phyloP scores from a whole-genome alignment of 2,113 vertebrate species.

The Sturnus vulgaris region DNA sequence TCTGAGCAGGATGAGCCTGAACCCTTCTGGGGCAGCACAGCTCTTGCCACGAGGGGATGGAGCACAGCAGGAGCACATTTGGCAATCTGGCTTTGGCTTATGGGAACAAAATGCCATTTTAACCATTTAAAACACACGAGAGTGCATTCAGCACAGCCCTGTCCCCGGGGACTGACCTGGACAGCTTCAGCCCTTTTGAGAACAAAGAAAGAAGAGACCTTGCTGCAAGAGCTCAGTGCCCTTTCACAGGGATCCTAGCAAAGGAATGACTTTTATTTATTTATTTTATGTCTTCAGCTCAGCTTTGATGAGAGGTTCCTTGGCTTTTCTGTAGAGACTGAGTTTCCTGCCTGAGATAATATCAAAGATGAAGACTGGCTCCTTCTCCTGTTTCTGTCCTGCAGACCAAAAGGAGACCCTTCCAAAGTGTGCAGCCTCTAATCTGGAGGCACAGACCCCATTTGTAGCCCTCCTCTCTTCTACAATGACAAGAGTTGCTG shows the following conservation, averaged over 20 bases:
- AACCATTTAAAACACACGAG: background rate
- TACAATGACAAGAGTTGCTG: background rate
- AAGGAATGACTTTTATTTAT: conserved; percentile 27
- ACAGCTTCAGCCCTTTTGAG: background rate
- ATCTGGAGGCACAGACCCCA: background rate
- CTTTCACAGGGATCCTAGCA: conserved; percentile 4
- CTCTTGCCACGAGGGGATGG: background rate
- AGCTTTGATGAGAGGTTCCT: conserved; percentile 37
- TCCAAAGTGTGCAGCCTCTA: background rate
- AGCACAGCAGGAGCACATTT: background rate
- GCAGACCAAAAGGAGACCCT: background rate
- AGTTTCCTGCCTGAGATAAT: conserved; percentile 22
- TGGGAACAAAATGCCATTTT: conserved; percentile 6
- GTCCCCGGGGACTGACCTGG: background rate
- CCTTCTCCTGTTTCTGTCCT: conserved; percentile 33
- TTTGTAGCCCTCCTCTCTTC: background rate
- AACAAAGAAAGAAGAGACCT: conserved; percentile 7
- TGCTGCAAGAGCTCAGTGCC: conserved; percentile 1
- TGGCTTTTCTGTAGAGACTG: background rate
- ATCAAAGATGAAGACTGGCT: background rate
- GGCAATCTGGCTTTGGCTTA: background rate
- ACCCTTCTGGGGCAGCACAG: background rate
- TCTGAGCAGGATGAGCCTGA: background rate
- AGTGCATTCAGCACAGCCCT: background rate
- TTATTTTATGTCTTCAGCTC: conserved; percentile 20